phyloP scores from a whole-genome alignment of 2,888 invertebrate species.

The Silvanus unidentatus region DNA sequence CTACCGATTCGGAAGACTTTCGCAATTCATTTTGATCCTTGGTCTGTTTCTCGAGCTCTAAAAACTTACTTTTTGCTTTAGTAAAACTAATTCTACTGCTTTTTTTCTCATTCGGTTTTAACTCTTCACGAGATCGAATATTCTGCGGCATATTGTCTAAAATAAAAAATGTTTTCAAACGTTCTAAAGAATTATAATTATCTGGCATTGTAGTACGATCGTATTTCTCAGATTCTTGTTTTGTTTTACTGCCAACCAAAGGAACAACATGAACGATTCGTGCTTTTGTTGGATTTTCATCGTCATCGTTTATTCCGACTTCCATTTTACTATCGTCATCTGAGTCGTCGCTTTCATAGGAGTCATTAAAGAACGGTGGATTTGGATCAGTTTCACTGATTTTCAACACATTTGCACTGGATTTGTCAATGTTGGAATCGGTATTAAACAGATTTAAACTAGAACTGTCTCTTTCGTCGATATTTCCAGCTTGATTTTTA shows the following conservation, averaged over 20 bases:
- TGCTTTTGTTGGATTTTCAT: conserved; percentile 11
- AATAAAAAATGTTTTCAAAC: conserved; percentile 30
- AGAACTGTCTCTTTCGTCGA: too few species aligned
- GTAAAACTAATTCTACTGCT: conserved; percentile 26
- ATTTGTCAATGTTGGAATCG: conserved; percentile 8
- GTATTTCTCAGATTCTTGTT: conserved; percentile 17
- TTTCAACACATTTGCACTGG: conserved; percentile 23
- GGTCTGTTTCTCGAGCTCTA: conserved; percentile 18
- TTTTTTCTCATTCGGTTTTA: conserved; percentile 7
- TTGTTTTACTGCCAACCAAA: conserved; percentile 21
- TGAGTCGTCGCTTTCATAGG: not conserved
- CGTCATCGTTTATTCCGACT: not conserved
- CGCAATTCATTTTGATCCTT: not conserved
- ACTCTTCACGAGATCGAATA: too few species aligned
- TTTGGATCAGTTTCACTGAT: conserved; percentile 17
- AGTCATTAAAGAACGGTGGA: not conserved
- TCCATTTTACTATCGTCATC: not conserved
- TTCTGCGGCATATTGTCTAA: conserved; percentile 15
- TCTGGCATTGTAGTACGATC: conserved; percentile 12
- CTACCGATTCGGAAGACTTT: too few species aligned
- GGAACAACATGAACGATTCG: conserved; percentile 28
- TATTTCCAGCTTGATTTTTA: conserved; percentile 2
- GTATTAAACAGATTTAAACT: too few species aligned
- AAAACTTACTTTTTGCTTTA: conserved; percentile 34
- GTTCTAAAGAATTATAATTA: conserved; percentile 27